Percentiles rank a stretch among this genome's conserved stretches.
phyloP scores from a whole-genome alignment of 2,888 invertebrate genomes.

The Agrilus biguttatus region DNA sequence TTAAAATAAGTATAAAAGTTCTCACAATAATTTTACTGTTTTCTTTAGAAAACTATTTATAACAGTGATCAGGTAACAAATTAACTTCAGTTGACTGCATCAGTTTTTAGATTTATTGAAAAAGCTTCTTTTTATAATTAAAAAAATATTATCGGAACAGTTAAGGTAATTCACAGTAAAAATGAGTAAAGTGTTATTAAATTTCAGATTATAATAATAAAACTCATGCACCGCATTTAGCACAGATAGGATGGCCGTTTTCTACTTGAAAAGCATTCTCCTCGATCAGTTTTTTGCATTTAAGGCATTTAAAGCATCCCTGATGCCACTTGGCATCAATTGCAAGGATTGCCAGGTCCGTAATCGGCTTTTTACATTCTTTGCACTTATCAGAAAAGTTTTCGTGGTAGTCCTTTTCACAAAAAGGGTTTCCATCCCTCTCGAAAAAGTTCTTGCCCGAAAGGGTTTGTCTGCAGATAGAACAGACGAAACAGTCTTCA shows the following conservation, averaged over 20 bases:
- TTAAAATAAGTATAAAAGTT: too few relatives aligned
- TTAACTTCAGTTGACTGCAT: too few relatives aligned
- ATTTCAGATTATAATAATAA: too few relatives aligned
- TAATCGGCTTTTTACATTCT: constrained; percentile 67
- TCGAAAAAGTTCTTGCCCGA: constrained; percentile 85
- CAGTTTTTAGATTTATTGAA: too few relatives aligned
- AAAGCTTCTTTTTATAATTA: too few relatives aligned
- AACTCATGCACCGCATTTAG: constrained; percentile 32
- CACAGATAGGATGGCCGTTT: constrained; percentile 64
- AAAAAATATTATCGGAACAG: too few relatives aligned
- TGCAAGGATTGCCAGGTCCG: constrained; percentile 75
- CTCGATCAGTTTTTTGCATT: constrained; percentile 62
- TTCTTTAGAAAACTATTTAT: too few relatives aligned
- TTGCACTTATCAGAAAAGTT: constrained; percentile 81
- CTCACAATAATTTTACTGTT: too few relatives aligned
- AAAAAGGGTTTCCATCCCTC: constrained; percentile 69
- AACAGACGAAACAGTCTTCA: constrained; percentile 83
- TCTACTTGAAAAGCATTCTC: constrained; percentile 67
- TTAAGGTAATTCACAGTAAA: too few relatives aligned
- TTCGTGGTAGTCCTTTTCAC: constrained; percentile 70
- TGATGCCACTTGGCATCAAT: constrained; percentile 90
- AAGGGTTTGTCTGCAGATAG: constrained; percentile 67
- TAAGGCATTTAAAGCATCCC: constrained; percentile 88
- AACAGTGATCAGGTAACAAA: too few relatives aligned
- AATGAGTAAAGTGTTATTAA: too few relatives aligned